These are phyloP conservation scores for Dryomyza anilis DNA, from an alignment of 2,888 invertebrate genomes.

Conservation along the genomic window DNA sequence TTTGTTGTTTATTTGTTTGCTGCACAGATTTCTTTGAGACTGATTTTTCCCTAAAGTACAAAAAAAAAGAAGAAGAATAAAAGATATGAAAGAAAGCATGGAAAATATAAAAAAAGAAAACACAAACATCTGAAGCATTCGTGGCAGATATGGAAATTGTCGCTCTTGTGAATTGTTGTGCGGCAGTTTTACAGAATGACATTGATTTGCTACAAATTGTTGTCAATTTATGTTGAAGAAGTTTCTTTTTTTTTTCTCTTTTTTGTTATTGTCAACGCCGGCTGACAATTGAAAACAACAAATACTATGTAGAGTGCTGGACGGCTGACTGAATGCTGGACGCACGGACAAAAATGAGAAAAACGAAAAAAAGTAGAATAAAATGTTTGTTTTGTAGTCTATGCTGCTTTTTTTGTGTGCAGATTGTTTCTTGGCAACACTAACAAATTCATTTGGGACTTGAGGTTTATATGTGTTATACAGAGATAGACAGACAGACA, in stretches of 20 bases:
- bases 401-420: neutral
- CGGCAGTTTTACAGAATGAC: constrained; percentile 34
- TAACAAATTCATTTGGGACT: constrained; percentile 12
- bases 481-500: neutral
- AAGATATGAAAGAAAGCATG: neutral
- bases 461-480: neutral
- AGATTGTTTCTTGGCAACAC: constrained; percentile 11
- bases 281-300: too few relatives aligned
- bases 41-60: too few relatives aligned
- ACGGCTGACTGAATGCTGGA: too few relatives aligned
- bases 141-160: neutral
- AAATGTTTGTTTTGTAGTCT: neutral
- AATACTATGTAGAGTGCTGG: too few relatives aligned
- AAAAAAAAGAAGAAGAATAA: too few relatives aligned
- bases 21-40: too few relatives aligned
- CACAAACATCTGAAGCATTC: neutral
- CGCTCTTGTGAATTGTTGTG: constrained; percentile 23
- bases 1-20: too few relatives aligned
- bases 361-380: too few relatives aligned
- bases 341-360: too few relatives aligned
- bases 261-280: neutral
- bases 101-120: neutral
- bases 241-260: neutral
- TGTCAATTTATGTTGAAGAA: constrained; percentile 37
- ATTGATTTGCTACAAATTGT: constrained; percentile 39